phyloP scores from a whole-genome alignment of 2,797 vertebrate species.

The Tympanoctomys barrerae region DNA sequence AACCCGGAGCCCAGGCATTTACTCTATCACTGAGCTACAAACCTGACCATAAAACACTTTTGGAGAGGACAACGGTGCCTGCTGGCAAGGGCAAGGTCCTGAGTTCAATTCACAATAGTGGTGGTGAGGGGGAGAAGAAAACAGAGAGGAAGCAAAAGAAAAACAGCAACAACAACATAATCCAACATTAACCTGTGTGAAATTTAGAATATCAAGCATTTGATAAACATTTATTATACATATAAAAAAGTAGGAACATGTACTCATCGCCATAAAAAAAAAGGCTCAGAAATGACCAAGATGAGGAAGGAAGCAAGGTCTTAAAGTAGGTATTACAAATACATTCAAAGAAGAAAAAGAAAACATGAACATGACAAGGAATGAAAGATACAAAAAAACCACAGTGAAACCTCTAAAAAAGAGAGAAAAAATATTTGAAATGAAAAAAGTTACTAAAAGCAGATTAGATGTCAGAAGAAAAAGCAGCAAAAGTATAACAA shows the following conservation, averaged over 20 bases:
- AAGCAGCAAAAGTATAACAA: neutral
- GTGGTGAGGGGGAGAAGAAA: too few relatives aligned
- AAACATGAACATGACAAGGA: neutral
- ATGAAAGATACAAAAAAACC: neutral
- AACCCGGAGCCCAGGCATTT: neutral
- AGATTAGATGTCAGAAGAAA: conserved; percentile 16
- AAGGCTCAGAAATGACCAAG: neutral
- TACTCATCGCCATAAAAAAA: neutral
- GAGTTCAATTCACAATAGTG: too few relatives aligned
- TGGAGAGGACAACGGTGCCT: too few relatives aligned
- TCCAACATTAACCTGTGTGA: neutral
- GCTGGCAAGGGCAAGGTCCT: too few relatives aligned
- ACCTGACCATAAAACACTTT: too few relatives aligned
- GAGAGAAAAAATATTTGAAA: neutral
- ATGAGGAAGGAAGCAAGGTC: neutral
- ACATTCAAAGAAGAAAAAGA: conserved; percentile 20
- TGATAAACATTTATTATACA: conserved; percentile 28
- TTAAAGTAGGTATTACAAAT: neutral
- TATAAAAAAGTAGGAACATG: neutral
- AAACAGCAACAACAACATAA: neutral
- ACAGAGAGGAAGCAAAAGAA: too few relatives aligned
- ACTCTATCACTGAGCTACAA: neutral
- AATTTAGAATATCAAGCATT: conserved; percentile 19
- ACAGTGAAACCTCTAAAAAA: neutral
- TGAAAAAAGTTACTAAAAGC: conserved; percentile 18